Evolutionary conservation across 2,113 vertebrate genomes (phyloP).

Genomic region (Leucopsar rothschildi): DNA sequence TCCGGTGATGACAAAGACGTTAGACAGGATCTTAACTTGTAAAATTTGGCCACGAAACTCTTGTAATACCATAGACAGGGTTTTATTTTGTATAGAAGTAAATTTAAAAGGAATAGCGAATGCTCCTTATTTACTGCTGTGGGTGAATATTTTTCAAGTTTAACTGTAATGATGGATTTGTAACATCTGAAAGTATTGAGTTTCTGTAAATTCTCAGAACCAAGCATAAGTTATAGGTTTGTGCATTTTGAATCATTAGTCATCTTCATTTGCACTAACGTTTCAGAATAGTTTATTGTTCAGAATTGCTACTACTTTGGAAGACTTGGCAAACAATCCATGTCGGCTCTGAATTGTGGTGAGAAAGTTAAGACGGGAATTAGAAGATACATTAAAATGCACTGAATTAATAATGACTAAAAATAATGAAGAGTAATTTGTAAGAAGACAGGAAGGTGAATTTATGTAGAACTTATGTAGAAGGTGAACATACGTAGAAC

Average conservation of each 20-base stretch:
- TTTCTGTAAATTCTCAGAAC: neutral
- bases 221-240: neutral
- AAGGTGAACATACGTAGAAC: neutral
- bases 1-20: neutral
- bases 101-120: neutral
- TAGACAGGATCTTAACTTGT: neutral
- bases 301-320: neutral
- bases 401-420: neutral
- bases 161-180: neutral
- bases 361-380: neutral
- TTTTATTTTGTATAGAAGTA: neutral
- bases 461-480: too few species aligned
- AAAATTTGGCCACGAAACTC: neutral
- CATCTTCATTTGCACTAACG: neutral
- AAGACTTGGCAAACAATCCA: neutral
- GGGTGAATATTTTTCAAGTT: neutral
- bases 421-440: fast-evolving
- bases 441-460: neutral
- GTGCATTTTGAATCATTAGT: neutral
- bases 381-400: neutral
- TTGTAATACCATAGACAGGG: neutral
- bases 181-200: neutral
- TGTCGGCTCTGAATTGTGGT: neutral
- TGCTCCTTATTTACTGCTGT: neutral
- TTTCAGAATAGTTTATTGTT: neutral